A percentile compares a stretch with the other conserved stretches of the same genome.
Conservation (phyloP, 2,797 vertebrate genomes). For the Sebastolobus alascanus region DNA sequence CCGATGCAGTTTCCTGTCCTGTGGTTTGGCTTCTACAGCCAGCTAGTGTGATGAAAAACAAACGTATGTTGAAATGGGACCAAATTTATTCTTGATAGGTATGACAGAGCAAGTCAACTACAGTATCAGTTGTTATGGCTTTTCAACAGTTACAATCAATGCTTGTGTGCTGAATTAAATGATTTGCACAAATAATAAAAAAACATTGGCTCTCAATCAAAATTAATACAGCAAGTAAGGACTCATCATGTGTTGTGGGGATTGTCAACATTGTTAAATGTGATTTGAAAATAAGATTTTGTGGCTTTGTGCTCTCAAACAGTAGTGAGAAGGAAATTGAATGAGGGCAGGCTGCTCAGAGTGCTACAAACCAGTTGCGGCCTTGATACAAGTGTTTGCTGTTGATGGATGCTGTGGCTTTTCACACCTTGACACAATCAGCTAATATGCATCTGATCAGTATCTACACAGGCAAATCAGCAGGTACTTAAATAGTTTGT, state of each 20-base stretch:
- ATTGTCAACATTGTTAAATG: neutral
- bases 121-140: neutral
- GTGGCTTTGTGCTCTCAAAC: neutral
- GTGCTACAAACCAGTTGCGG: neutral
- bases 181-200: neutral
- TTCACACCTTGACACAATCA: neutral
- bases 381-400: neutral
- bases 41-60: neutral
- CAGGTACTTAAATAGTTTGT: neutral
- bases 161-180: neutral
- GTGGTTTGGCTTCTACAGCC: conserved; percentile 26
- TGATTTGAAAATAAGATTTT: neutral
- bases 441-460: rapidly evolving
- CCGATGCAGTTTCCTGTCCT: conserved; percentile 48
- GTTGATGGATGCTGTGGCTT: neutral
- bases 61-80: neutral
- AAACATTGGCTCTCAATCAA: neutral
- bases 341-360: neutral
- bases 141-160: neutral
- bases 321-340: neutral
- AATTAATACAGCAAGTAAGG: neutral
- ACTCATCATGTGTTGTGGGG: neutral
- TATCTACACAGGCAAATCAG: neutral
- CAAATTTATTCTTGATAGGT: neutral
- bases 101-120: neutral